Percentiles rank a stretch among this genome's conserved stretches.
phyloP scores from a whole-genome alignment of 35 echinoderm and acorn worm species.

The Stichopus chloronotus region DNA sequence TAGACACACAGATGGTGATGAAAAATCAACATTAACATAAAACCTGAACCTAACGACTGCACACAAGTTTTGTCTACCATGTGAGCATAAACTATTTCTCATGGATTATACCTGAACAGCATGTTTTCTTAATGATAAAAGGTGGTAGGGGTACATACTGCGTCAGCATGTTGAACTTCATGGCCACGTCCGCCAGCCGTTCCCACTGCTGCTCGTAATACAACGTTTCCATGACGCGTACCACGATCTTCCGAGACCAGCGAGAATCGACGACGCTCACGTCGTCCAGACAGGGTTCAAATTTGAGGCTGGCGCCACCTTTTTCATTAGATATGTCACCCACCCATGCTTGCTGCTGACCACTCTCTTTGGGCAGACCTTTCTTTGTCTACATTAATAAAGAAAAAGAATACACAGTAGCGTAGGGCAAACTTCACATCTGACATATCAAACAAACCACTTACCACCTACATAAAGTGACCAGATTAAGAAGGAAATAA shows the following conservation, averaged over 20 bases:
- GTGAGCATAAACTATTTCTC: no score
- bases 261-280: constrained; percentile 79
- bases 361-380: background rate
- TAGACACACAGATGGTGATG: background rate
- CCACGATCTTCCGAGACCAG: constrained; percentile 88
- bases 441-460: no score
- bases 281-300: constrained; percentile 85
- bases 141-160: constrained; percentile 59
- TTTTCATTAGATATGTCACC: constrained; percentile 81
- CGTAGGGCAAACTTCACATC: no score
- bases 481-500: no score
- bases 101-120: no score
- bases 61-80: no score
- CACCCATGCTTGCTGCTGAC: constrained; percentile 69
- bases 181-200: constrained; percentile 90
- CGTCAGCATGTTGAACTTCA: constrained; percentile 95
- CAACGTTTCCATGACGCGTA: constrained; percentile 89
- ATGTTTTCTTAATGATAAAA: no score
- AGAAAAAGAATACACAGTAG: background rate
- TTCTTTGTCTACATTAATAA: constrained; percentile 5
- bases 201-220: constrained; percentile 99
- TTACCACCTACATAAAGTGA: no score
- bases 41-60: background rate
- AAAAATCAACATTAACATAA: background rate
- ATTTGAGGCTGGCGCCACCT: constrained; percentile 95